Percentiles rank a stretch among this genome's conserved stretches.
Evolutionary conservation across 2,797 vertebrate genomes (phyloP).

Genomic region (Simalia tracyae): DNA sequence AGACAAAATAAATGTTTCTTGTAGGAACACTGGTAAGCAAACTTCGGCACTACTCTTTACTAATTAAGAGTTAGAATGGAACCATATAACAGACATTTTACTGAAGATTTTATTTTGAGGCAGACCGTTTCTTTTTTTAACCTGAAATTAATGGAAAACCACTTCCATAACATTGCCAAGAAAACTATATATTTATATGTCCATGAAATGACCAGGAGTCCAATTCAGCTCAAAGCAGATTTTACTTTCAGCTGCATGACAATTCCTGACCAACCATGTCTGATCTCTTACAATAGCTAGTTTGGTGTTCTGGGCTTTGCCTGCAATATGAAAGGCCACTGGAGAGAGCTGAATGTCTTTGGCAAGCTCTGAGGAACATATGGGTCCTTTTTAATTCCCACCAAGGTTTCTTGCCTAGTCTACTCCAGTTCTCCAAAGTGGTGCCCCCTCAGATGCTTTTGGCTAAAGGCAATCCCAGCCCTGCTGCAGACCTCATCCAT

Average conservation of each 20-base stretch:
- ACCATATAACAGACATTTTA: not conserved
- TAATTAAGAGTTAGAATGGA: not conserved
- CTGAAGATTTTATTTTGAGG: not conserved
- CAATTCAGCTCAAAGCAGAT: not conserved
- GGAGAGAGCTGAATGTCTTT: not conserved
- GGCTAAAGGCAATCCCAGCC: not conserved
- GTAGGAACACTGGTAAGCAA: constrained; percentile 46
- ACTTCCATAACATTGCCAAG: not conserved
- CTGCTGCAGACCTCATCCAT: not conserved
- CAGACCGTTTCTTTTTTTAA: not conserved
- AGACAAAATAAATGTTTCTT: constrained; percentile 63
- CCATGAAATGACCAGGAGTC: not conserved
- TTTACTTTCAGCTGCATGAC: not conserved
- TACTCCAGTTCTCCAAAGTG: not conserved
- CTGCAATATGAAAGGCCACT: not conserved
- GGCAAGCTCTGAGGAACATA: not conserved
- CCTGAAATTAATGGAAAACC: not conserved
- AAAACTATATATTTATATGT: not conserved
- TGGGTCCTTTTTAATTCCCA: not conserved
- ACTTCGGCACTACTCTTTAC: constrained; percentile 39
- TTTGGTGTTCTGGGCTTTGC: not conserved
- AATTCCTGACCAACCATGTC: not conserved
- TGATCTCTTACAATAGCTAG: not conserved
- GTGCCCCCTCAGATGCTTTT: not conserved
- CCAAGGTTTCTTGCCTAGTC: not conserved